These are phyloP conservation scores for Rhagonycha lutea DNA, from an alignment of 2,888 invertebrate species.

Conservation along the genomic window DNA sequence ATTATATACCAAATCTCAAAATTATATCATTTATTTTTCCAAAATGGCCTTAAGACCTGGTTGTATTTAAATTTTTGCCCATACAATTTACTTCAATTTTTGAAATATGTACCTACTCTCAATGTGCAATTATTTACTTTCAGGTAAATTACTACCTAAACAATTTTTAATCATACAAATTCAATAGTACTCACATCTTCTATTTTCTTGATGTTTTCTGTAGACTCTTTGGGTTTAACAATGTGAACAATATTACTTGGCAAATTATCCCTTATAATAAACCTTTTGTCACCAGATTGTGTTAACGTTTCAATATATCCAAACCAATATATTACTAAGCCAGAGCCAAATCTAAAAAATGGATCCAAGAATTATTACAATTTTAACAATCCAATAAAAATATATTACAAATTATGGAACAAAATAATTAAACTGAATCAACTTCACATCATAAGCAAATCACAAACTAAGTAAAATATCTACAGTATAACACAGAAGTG, in stretches of 20 bases:
- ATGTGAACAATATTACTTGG: slow-evolving; percentile 60
- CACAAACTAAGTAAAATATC: background rate
- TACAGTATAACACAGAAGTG: background rate
- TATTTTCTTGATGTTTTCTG: background rate
- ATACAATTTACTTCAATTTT: too few species aligned
- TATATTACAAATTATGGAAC: background rate
- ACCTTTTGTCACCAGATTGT: slow-evolving; percentile 56
- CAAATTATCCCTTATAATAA: slow-evolving; percentile 65
- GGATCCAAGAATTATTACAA: background rate
- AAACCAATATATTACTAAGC: slow-evolving; percentile 95
- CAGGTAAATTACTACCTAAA: background rate
- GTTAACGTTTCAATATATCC: slow-evolving; percentile 73
- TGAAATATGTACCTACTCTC: too few species aligned
- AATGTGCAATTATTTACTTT: background rate
- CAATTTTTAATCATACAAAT: background rate
- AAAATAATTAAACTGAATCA: background rate
- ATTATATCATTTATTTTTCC: too few species aligned
- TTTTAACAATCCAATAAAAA: background rate
- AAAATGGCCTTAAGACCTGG: too few species aligned
- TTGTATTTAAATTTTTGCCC: too few species aligned
- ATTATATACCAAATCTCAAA: too few species aligned
- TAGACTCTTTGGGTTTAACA: slow-evolving; percentile 4
- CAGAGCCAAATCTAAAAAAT: slow-evolving; percentile 79
- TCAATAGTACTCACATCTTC: background rate
- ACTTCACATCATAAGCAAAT: slow-evolving; percentile 9